Base-by-base conservation (phyloP, 2,888 invertebrate genomes). In the Rambutsinella grinnellia region DNA sequence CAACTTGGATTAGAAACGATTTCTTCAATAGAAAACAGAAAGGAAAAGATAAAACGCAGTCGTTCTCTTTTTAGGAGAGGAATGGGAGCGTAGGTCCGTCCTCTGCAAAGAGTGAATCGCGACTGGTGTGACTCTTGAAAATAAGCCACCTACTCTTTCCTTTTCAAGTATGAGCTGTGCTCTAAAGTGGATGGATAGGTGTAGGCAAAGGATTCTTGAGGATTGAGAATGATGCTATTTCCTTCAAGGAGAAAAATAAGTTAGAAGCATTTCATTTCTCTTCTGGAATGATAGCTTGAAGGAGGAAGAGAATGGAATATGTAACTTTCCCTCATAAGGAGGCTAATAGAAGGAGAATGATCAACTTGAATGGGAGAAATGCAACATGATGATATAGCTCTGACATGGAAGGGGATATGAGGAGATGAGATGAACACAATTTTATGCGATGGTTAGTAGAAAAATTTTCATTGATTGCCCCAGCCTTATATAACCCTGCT, bases 111-210 rank as follows among this genome's bases (percentile, higher is more conserved):
- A 21, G 61, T 56, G 8, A 46, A 62, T 53, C 62, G 60, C 53
- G 62, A 70, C 70, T 70, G 61, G 56, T 70, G 70, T 54, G 70
- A 61, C 61, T 70, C 15, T 36, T 5, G 13, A 36, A 36, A 36
- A 36, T 13, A 36, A 13, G 13, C 36, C 36, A 36, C 5, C 36
- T 36, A n/a, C n/a, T n/a, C n/a, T n/a, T n/a, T n/a, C n/a, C n/a
- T n/a, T n/a, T n/a, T n/a, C n/a, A n/a, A n/a, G 47, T n/a, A 46
- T 44, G n/a, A 44, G 58, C 24, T 23, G 46, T 36, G 44, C 36
- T 36, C 23, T n/a, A 17, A 57, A 28, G 15, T 28, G 28, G 13
- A 13, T 27, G 23, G 21, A 2, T 23, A n/a, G n/a, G n/a, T n/a
- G n/a, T n/a, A n/a, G n/a, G n/a, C n/a, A n/a, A n/a, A n/a, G n/a